Evolutionary conservation across 2,113 vertebrate species (phyloP).

Genomic region (Xerus inauris): DNA sequence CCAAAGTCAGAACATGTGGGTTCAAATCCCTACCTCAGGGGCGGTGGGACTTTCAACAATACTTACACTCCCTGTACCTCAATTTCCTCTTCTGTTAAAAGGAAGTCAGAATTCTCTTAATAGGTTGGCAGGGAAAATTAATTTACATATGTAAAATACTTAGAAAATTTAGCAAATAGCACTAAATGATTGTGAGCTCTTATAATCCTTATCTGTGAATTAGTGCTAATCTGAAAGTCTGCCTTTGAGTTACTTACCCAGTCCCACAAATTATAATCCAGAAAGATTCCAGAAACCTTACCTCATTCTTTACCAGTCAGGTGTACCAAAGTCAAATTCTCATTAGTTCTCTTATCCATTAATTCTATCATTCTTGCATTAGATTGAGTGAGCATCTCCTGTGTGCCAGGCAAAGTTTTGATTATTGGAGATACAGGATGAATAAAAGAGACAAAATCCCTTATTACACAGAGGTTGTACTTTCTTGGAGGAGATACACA

Average conservation of each 20-base stretch:
- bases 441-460: neutral
- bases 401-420: neutral
- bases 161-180: neutral
- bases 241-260: neutral
- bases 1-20: neutral
- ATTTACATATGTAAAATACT: neutral
- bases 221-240: neutral
- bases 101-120: neutral
- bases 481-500: neutral
- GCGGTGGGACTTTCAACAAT: neutral
- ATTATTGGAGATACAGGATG: neutral
- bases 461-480: neutral
- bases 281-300: neutral
- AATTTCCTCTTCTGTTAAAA: neutral
- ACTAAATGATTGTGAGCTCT: neutral
- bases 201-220: neutral
- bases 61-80: neutral
- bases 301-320: neutral
- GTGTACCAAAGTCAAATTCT: neutral
- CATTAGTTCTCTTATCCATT: neutral
- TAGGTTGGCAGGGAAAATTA: neutral
- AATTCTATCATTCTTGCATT: neutral
- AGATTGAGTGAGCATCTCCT: neutral
- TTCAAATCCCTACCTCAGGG: neutral
- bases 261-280: neutral